Conservation (phyloP, 2,113 vertebrate genomes). For the Todiramphus saurophagus region DNA sequence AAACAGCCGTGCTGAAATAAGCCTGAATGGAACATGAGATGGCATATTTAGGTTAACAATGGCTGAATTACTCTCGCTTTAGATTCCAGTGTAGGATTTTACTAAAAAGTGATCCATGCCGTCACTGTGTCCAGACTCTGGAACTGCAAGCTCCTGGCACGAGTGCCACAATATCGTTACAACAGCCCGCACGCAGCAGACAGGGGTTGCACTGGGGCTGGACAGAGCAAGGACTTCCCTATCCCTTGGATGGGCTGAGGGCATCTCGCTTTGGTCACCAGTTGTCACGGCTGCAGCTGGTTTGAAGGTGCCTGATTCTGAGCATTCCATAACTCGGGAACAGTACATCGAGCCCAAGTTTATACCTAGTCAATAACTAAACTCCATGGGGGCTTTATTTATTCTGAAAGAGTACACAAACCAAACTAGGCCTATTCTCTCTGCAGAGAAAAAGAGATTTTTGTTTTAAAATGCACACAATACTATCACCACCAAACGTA, state of each 20-base stretch:
- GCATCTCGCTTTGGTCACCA: not conserved
- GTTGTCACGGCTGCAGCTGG: not conserved
- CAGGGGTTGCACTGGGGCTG: not conserved
- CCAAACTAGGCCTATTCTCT: not conserved
- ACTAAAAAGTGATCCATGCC: not conserved
- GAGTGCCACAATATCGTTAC: not conserved
- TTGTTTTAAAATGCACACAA: not conserved
- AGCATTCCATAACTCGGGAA: not conserved
- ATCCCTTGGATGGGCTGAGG: not conserved
- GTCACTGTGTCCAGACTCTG: not conserved
- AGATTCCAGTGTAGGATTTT: not conserved
- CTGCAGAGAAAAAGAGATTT: not conserved
- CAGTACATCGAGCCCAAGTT: not conserved
- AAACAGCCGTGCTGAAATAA: not conserved
- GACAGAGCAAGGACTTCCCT: not conserved
- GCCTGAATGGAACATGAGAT: slow-evolving; percentile 57
- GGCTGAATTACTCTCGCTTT: slow-evolving; percentile 11
- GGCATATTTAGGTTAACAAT: slow-evolving; percentile 43
- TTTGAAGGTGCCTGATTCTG: not conserved
- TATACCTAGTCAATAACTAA: not conserved
- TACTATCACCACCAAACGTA: not conserved
- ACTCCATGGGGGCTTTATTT: not conserved
- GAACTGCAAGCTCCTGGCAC: not conserved
- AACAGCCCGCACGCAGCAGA: not conserved
- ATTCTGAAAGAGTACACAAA: not conserved